These are phyloP conservation scores for Cheirogaleus medius DNA, from an alignment of 2,113 vertebrate genomes.

Conservation along the genomic window DNA sequence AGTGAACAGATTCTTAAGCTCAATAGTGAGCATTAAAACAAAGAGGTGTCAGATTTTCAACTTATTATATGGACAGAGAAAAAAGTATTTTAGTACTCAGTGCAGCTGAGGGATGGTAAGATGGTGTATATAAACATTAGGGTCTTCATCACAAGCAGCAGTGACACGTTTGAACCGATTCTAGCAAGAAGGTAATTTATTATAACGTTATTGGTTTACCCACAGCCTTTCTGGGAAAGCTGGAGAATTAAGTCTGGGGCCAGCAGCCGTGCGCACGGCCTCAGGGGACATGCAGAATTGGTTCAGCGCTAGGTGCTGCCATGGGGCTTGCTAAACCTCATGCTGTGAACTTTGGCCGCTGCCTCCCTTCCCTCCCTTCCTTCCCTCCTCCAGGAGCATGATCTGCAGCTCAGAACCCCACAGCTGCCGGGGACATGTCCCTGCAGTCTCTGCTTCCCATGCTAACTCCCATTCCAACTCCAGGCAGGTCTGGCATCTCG, in stretches of 20 bases:
- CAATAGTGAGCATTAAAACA: neutral
- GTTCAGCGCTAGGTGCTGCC: neutral
- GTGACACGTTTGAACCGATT: neutral
- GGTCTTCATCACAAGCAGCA: neutral
- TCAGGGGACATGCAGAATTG: neutral
- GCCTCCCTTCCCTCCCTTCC: too few species aligned
- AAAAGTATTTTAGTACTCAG: neutral
- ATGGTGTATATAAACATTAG: neutral
- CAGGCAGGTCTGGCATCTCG: neutral
- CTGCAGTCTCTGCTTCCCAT: neutral
- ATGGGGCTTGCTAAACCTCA: accelerated
- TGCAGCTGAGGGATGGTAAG: neutral
- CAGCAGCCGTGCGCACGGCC: accelerated
- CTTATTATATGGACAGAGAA: neutral
- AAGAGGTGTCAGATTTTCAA: neutral
- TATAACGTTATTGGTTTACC: neutral
- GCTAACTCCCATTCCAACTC: neutral
- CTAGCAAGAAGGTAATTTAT: neutral
- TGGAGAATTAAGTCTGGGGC: neutral
- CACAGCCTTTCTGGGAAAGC: neutral
- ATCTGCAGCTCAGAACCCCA: neutral
- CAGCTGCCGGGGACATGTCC: neutral
- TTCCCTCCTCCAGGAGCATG: neutral
- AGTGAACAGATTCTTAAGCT: neutral
- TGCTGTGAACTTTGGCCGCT: neutral